Conservation (phyloP, 2,888 invertebrate genomes). For the Eumerus sabulonum region DNA sequence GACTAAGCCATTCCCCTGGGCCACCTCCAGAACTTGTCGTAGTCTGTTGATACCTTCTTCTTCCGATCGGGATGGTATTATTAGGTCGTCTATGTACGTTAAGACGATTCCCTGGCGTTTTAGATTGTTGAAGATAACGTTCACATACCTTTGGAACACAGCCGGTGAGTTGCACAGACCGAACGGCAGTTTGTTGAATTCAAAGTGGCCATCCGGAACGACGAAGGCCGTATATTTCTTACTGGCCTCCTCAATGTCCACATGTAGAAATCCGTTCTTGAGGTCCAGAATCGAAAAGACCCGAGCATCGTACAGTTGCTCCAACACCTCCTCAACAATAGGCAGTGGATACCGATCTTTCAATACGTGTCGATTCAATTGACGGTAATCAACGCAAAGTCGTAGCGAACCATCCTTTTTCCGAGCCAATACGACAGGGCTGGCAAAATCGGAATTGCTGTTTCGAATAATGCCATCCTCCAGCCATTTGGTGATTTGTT, state of each 20-base stretch:
- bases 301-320: constrained; percentile 68
- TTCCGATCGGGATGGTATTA: constrained; percentile 19
- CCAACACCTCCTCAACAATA: constrained; percentile 46
- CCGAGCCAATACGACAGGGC: constrained; percentile 6
- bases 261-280: constrained; percentile 21
- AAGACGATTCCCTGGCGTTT: constrained; percentile 18
- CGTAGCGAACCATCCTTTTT: constrained; percentile 20
- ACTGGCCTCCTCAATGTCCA: constrained; percentile 32
- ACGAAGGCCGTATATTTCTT: constrained; percentile 75
- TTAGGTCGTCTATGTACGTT: constrained; percentile 35
- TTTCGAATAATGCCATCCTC: constrained; percentile 11
- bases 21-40: constrained; percentile 15
- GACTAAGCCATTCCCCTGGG: constrained; percentile 22
- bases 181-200: constrained; percentile 76
- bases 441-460: constrained; percentile 7
- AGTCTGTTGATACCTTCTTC: constrained; percentile 11
- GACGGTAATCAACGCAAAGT: constrained; percentile 64
- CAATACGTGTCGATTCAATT: constrained; percentile 8
- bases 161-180: constrained; percentile 75
- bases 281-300: constrained; percentile 70
- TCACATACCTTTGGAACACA: constrained; percentile 71
- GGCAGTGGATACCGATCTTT: constrained; percentile 35
- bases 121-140: constrained; percentile 26
- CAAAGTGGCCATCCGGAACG: constrained; percentile 75
- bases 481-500: no score